Evolutionary conservation across 2,113 vertebrate genomes (phyloP).

Genomic region (Phalacrocorax pelagicus): DNA sequence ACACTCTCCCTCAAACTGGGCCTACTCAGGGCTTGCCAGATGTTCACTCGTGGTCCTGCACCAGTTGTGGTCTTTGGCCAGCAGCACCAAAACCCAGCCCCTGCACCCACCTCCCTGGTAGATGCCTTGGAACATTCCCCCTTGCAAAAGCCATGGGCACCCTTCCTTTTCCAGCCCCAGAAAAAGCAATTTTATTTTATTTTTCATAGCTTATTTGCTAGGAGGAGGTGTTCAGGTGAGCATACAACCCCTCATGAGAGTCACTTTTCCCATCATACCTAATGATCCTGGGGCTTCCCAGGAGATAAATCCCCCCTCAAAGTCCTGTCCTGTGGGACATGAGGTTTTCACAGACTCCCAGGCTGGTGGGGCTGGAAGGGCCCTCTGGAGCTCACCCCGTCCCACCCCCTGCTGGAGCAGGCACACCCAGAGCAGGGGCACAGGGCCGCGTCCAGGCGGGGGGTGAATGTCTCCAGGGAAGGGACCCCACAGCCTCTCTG

Average conservation of each 20-base stretch:
- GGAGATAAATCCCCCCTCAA: background rate
- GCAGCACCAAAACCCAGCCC: background rate
- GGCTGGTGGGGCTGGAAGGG: too few relatives aligned
- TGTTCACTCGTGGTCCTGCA: background rate
- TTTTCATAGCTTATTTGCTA: background rate
- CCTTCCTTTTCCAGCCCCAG: background rate
- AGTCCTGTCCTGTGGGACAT: rapidly evolving
- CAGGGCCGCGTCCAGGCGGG: too few relatives aligned
- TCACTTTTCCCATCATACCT: background rate
- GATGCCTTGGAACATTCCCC: background rate
- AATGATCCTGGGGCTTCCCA: background rate
- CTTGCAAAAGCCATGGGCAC: background rate
- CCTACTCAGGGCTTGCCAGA: background rate
- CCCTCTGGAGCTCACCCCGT: too few relatives aligned
- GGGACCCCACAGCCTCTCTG: too few relatives aligned
- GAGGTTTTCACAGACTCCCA: background rate
- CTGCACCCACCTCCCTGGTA: background rate
- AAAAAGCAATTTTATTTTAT: background rate
- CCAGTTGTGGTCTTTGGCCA: background rate
- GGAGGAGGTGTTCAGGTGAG: background rate
- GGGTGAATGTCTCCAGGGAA: too few relatives aligned
- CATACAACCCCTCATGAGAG: rapidly evolving
- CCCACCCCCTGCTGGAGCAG: too few relatives aligned
- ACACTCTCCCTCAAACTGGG: background rate
- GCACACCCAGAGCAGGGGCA: too few relatives aligned